Evolutionary conservation across 2,797 vertebrate species (phyloP), one percentile per base, ranked within the genome.

Genomic region (Lithobates pipiens): DNA sequence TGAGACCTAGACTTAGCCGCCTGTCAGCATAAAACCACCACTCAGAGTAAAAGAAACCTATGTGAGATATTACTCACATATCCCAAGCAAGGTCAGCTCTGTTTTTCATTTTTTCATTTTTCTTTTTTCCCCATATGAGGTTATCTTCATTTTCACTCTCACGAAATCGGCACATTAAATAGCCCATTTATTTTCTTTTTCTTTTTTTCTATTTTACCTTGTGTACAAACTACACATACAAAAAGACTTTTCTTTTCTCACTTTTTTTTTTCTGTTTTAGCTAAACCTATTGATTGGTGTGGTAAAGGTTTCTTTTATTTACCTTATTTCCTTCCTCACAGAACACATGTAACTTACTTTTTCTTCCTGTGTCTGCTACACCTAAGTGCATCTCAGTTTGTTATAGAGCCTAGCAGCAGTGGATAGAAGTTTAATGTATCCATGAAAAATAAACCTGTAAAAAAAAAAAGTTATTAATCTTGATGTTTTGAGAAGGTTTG

Each of bases 1-100:
- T 67, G 36, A 68, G 39, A 63, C 29, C 36, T 65, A 34, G 46
- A 63, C 61, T 76, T 36, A 39, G 44, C 13, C 0, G 15, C 10
- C 3, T 76, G 69, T 83, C 27, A 68, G 42, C 15, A 1, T 23
- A 70, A 65, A 63, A 72, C 32, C 16, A 25, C 36, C 5, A 72
- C 27, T 84, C 72, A 42, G 25, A 88, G 87, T 86, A 90, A 84
- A 87, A 90, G 88, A 87, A 85, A 85, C 75, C 78, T 86, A 76
- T 73, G 88, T 50, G 4, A 70, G 69, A 85, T 27, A 90, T 93
- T 93, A 91, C 90, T 93, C 91, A 92, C 85, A 85, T 90, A 88
- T 91, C 89, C 90, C 91, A 87, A 89, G 84, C 87, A 89, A 88
- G 85, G 89, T 87, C 83, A 89, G 88, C 88, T 63, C n/a, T 15